Percentiles rank a stretch among this genome's conserved stretches.
These are phyloP conservation scores for Agonopterix alstromeriana DNA, from an alignment of 2,888 invertebrate genomes.

Conservation along the genomic window DNA sequence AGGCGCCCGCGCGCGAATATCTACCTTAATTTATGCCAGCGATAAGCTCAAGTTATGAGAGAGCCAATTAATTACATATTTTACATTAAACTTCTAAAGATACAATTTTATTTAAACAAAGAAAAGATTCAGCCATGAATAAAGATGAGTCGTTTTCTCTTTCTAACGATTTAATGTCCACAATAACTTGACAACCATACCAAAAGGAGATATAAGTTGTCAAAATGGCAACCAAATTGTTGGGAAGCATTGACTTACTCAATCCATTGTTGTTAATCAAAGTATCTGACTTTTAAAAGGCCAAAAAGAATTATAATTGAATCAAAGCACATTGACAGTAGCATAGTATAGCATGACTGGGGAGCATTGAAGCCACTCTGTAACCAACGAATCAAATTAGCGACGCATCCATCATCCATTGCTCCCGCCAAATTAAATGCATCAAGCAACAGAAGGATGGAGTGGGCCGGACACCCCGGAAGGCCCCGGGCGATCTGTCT, in stretches of 20 bases:
- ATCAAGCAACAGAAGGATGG: slow-evolving; percentile 50
- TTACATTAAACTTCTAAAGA: slow-evolving; percentile 12
- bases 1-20: slow-evolving; percentile 48
- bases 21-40: slow-evolving; percentile 70
- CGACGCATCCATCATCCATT: slow-evolving; percentile 48
- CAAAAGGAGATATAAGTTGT: too few species aligned
- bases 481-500: slow-evolving; percentile 70
- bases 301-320: background rate
- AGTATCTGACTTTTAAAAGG: too few species aligned
- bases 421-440: slow-evolving; percentile 56
- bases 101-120: background rate
- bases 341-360: background rate
- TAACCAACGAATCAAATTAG: slow-evolving; percentile 36
- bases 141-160: too few species aligned
- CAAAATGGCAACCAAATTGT: too few species aligned
- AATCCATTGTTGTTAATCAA: too few species aligned
- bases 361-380: background rate
- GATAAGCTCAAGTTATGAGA: slow-evolving; percentile 69
- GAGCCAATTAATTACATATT: slow-evolving; percentile 72
- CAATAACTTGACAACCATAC: too few species aligned
- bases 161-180: too few species aligned
- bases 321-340: background rate
- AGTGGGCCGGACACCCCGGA: slow-evolving; percentile 61
- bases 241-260: too few species aligned
- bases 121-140: too few species aligned